These are phyloP conservation scores for Diplazon laetatorius DNA, from an alignment of 2,888 invertebrate species.

Conservation along the genomic window DNA sequence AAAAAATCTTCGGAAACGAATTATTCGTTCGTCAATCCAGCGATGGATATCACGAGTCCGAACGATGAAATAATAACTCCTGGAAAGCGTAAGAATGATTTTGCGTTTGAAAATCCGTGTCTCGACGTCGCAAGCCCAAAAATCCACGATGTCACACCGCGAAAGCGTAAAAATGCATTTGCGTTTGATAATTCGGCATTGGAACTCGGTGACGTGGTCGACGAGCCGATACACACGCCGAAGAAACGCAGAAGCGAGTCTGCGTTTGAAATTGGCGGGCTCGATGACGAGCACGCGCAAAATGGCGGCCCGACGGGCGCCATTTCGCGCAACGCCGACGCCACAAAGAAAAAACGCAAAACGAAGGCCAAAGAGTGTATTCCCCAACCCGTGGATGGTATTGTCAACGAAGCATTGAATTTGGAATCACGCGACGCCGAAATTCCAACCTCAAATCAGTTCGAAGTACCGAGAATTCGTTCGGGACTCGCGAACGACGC, in stretches of 20 bases:
- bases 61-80: constrained; percentile 49
- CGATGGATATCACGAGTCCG: constrained; percentile 47
- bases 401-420: constrained; percentile 63
- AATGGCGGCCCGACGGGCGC: not conserved
- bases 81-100: constrained; percentile 68
- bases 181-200: not conserved
- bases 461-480: constrained; percentile 57
- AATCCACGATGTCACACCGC: not conserved
- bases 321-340: not conserved
- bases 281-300: constrained; percentile 59
- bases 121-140: constrained; percentile 39
- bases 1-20: constrained; percentile 41
- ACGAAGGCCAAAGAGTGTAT: constrained; percentile 42
- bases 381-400: constrained; percentile 37
- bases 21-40: constrained; percentile 54
- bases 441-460: constrained; percentile 29
- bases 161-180: constrained; percentile 1
- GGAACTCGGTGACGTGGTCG: not conserved
- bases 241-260: constrained; percentile 38
- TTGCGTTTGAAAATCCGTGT: constrained; percentile 48
- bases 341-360: constrained; percentile 49
- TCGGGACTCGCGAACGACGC: constrained; percentile 76
- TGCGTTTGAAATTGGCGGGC: constrained; percentile 54
- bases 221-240: constrained; percentile 7
- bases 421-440: constrained; percentile 42